These are phyloP conservation scores for Struthio camelus DNA, from an alignment of 2,113 vertebrate genomes.

Conservation along the genomic window DNA sequence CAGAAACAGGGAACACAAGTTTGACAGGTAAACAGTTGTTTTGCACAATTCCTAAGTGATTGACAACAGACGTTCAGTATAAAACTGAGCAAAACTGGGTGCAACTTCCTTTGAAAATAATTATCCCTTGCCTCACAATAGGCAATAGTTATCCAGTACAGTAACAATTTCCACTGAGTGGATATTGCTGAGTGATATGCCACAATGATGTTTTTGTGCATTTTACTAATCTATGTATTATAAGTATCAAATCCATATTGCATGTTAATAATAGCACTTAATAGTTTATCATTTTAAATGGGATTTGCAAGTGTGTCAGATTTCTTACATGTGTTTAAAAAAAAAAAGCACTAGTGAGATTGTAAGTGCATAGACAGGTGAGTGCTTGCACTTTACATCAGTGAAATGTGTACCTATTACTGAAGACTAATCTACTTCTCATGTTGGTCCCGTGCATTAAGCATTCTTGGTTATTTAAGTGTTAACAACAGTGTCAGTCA, in stretches of 20 bases:
- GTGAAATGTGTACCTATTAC: background rate
- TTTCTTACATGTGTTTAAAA: accelerated
- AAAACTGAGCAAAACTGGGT: background rate
- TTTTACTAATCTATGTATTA: background rate
- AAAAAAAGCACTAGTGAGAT: accelerated
- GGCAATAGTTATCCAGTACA: background rate
- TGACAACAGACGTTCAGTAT: background rate
- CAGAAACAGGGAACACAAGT: background rate
- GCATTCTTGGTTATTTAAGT: background rate
- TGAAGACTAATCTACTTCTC: accelerated
- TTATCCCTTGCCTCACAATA: background rate
- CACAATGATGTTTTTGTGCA: accelerated
- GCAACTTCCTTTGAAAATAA: background rate
- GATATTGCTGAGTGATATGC: background rate
- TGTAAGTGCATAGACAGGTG: too few relatives aligned
- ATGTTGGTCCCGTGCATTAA: accelerated
- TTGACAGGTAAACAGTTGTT: background rate
- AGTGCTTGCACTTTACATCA: accelerated
- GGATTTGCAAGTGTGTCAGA: accelerated
- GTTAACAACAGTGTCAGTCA: background rate
- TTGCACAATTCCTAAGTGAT: background rate
- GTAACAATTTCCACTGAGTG: background rate
- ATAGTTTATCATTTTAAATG: background rate
- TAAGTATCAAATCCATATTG: background rate
- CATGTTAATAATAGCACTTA: accelerated